phyloP scores from a whole-genome alignment of 2,113 vertebrate species.

The Cavia porcellus region DNA sequence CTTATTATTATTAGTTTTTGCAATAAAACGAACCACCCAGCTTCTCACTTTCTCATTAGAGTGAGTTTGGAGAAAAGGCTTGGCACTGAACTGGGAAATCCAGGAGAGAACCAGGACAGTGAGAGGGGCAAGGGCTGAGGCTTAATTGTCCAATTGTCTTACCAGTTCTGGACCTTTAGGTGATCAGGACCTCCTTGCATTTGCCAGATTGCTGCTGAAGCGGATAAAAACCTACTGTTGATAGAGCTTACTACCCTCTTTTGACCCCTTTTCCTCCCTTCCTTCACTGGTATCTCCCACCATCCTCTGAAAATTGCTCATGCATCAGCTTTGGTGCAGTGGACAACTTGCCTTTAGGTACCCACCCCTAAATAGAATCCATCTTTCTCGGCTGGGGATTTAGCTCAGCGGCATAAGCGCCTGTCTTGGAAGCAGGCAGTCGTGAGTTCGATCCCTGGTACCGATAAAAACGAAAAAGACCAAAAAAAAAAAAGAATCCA shows the following conservation, averaged over 20 bases:
- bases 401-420: no score
- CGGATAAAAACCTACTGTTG: constrained; percentile 24
- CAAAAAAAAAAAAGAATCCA: no score
- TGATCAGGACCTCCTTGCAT: not conserved
- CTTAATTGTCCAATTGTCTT: constrained; percentile 36
- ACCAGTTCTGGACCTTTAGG: not conserved
- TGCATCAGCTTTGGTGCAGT: not conserved
- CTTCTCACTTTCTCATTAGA: constrained; percentile 73
- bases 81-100: constrained; percentile 60
- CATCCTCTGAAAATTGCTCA: not conserved
- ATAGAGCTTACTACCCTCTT: not conserved
- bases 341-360: not conserved
- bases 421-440: no score
- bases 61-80: constrained; percentile 61
- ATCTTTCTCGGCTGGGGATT: not conserved
- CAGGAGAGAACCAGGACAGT: not conserved
- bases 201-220: constrained; percentile 47
- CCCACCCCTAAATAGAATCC: not conserved
- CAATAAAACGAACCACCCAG: constrained; percentile 71
- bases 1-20: constrained; percentile 74
- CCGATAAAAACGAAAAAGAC: no score
- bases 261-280: not conserved
- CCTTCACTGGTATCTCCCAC: not conserved
- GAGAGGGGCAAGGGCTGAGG: not conserved
- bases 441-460: no score